A percentile compares a stretch with the other conserved stretches of the same genome.
Evolutionary conservation across 2,888 invertebrate species (phyloP).

Genomic region (Punctoribates punctum): DNA sequence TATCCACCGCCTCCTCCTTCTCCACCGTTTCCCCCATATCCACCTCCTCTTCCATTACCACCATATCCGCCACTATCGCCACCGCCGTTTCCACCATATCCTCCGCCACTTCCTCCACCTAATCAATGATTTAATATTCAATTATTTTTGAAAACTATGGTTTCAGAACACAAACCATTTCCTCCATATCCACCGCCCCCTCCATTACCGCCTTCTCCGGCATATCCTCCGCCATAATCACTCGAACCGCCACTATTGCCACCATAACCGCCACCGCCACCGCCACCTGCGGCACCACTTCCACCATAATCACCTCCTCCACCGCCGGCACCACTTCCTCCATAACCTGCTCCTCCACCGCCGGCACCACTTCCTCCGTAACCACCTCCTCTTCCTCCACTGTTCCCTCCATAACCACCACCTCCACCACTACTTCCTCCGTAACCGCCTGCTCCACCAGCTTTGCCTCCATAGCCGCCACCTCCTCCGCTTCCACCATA

Average conservation of each 20-base stretch:
- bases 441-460: background rate
- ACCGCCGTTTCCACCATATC: background rate
- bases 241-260: background rate
- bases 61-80: conserved; percentile 21
- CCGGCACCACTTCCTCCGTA: background rate
- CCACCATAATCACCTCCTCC: background rate
- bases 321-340: conserved; percentile 12
- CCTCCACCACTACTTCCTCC: background rate
- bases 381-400: background rate
- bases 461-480: conserved; percentile 4
- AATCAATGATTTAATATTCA: background rate
- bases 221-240: background rate
- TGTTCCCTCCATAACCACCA: conserved; percentile 7
- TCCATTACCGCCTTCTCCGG: background rate
- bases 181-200: background rate
- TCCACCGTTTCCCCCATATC: conserved; percentile 9
- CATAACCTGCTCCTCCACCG: background rate
- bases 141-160: too few species aligned
- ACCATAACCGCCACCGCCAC: background rate
- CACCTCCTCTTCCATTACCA: conserved; percentile 18
- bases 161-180: too few species aligned
- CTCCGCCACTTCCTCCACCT: conserved; percentile 4
- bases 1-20: background rate
- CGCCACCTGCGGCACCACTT: background rate
- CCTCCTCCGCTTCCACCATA: conserved; percentile 2